Evolutionary conservation across 2,888 invertebrate genomes (phyloP).

Genomic region (Andrena dorsata): DNA sequence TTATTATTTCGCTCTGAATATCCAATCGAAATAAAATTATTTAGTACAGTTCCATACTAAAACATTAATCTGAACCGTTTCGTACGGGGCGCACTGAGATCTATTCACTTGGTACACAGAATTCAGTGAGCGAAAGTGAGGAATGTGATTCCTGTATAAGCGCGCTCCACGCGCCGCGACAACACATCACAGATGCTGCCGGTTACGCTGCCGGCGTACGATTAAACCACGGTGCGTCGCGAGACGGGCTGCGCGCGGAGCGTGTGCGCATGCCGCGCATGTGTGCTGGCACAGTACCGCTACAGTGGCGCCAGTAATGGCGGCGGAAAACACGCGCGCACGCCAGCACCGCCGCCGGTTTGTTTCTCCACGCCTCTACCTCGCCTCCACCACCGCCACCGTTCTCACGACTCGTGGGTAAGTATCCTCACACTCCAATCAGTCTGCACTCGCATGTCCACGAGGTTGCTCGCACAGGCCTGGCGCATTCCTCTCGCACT

Average conservation of each 20-base stretch:
- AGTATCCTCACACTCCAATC: slow-evolving; percentile 84
- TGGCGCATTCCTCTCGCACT: slow-evolving; percentile 80
- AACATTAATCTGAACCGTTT: background rate
- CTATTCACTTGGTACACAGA: background rate
- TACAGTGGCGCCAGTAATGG: slow-evolving; percentile 76
- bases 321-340: slow-evolving; percentile 76
- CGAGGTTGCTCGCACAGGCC: slow-evolving; percentile 82
- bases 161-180: background rate
- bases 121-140: background rate
- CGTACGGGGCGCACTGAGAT: background rate
- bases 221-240: slow-evolving; percentile 57
- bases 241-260: slow-evolving; percentile 56
- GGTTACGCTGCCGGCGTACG: slow-evolving; percentile 60
- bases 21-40: background rate
- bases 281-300: slow-evolving; percentile 45
- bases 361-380: slow-evolving; percentile 76
- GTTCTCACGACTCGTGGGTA: slow-evolving; percentile 82
- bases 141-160: background rate
- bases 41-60: background rate
- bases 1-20: no score
- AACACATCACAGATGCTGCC: slow-evolving; percentile 44
- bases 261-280: slow-evolving; percentile 64
- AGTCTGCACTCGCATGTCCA: slow-evolving; percentile 85
- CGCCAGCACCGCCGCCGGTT: slow-evolving; percentile 76
- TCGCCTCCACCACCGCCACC: slow-evolving; percentile 77